Base-by-base conservation (phyloP, 2,888 invertebrate species). In the Diaprepes abbreviatus region DNA sequence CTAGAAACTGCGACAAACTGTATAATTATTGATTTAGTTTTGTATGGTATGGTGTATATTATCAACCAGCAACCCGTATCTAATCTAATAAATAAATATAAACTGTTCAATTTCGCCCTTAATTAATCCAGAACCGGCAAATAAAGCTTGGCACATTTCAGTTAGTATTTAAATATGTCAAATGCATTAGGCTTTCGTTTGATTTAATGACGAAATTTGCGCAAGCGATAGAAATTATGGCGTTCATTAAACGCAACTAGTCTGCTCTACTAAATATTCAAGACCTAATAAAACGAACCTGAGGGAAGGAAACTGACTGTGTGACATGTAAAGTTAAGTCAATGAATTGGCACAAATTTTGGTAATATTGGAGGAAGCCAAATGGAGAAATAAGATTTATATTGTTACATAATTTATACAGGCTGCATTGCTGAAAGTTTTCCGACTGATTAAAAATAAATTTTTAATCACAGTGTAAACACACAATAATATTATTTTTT, bases 181-280 rank as follows among this genome's bases (percentile, higher is more conserved):
- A 66, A 66, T 66, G 66, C 66, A 66, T 59, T 66, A 66, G 66
- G 66, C 28, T 50, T 50, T n/a, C 9, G 28, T 50, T 50, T 50
- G 48, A 50, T 50, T 50, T 50, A 50, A 28, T 50, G 48, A 50
- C 16, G 48, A 50, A 50, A 50, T 50, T 50, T 28, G 48, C 48
- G 48, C 50, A 7, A 48, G 58, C 59, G 38, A 52, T 58, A 50
- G 52, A 43, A 66, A 48, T 66, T 66, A 66, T 57, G 66, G 52
- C 59, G 40, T 66, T 66, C 66, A 66, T 66, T 66, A 59, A 66
- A 54, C 66, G 58, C 52, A 66, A 66, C 66, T 66, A 66, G 59
- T 66, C 38, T 52, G 28, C 38, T 28, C 57, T 28, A 54, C 66
- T 58, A 66, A 66, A 59, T 66, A 66, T 66, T 58, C 59, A 59